These are phyloP conservation scores for Phragmatobia fuliginosa DNA, from an alignment of 2,888 invertebrate genomes.

Conservation along the genomic window DNA sequence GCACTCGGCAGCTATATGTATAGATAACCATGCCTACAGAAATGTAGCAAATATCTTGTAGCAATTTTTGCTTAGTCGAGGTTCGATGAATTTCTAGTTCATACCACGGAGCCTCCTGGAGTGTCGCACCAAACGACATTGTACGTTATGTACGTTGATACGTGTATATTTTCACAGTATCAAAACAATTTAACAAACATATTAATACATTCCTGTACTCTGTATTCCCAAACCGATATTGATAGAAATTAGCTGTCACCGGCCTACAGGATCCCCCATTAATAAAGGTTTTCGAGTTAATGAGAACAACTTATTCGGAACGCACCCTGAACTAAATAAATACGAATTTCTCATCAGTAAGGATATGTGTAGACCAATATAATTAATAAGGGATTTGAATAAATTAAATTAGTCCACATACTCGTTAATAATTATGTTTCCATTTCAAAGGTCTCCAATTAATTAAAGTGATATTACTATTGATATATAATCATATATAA, in stretches of 20 bases:
- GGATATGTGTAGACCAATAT: not conserved
- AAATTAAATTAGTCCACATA: not conserved
- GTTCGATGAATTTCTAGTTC: not conserved
- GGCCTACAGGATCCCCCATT: conserved; percentile 18
- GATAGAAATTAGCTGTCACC: conserved; percentile 10
- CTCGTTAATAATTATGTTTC: not conserved
- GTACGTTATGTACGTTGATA: no score
- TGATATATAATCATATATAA: no score
- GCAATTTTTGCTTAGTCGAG: not conserved
- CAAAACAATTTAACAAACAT: not conserved
- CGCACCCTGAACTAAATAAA: conserved; percentile 26
- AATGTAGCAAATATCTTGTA: not conserved
- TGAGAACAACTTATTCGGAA: conserved; percentile 19
- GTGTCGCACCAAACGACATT: not conserved
- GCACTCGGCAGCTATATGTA: not conserved
- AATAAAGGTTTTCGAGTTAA: conserved; percentile 22
- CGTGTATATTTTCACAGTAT: not conserved
- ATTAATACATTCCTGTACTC: not conserved
- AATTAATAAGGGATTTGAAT: not conserved
- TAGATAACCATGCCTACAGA: not conserved
- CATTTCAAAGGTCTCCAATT: not conserved
- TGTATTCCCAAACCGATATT: not conserved
- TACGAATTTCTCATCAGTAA: conserved; percentile 5
- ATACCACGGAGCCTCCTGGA: not conserved
- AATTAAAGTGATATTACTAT: not conserved